These are phyloP conservation scores for Discoglossus pictus DNA, from an alignment of 2,797 vertebrate species.

Conservation along the genomic window DNA sequence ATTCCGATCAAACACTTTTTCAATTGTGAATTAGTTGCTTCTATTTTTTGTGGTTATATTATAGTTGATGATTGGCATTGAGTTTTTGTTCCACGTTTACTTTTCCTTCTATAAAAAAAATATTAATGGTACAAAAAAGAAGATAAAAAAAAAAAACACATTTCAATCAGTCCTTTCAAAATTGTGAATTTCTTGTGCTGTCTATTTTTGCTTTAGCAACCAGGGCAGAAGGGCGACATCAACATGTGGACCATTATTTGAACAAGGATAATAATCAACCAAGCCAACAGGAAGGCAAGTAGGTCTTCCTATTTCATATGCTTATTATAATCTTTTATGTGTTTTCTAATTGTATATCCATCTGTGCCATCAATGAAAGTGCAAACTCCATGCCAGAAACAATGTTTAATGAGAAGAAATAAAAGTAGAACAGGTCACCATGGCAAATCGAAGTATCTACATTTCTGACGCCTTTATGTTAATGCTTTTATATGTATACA, in stretches of 20 bases:
- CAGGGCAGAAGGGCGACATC: constrained; percentile 68
- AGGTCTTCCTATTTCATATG: constrained; percentile 66
- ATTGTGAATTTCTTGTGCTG: constrained; percentile 55
- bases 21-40: too few relatives aligned
- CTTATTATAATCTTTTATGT: constrained; percentile 64
- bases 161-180: constrained; percentile 53
- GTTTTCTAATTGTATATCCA: constrained; percentile 60
- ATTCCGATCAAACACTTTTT: too few relatives aligned
- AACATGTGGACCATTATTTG: constrained; percentile 80
- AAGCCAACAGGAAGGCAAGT: constrained; percentile 66
- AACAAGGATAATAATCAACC: constrained; percentile 81
- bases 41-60: too few relatives aligned
- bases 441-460: not conserved
- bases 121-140: too few relatives aligned
- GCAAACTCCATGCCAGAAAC: constrained; percentile 7
- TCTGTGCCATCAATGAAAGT: constrained; percentile 56
- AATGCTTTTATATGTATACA: too few relatives aligned
- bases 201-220: constrained; percentile 67
- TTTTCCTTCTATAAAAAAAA: too few relatives aligned
- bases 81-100: too few relatives aligned
- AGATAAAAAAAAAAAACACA: constrained; percentile 49
- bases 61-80: too few relatives aligned
- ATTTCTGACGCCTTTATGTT: not conserved
- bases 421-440: constrained; percentile 6
- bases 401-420: constrained; percentile 2